phyloP scores from a whole-genome alignment of 2,888 invertebrate genomes.

The Drosophila lacicola region DNA sequence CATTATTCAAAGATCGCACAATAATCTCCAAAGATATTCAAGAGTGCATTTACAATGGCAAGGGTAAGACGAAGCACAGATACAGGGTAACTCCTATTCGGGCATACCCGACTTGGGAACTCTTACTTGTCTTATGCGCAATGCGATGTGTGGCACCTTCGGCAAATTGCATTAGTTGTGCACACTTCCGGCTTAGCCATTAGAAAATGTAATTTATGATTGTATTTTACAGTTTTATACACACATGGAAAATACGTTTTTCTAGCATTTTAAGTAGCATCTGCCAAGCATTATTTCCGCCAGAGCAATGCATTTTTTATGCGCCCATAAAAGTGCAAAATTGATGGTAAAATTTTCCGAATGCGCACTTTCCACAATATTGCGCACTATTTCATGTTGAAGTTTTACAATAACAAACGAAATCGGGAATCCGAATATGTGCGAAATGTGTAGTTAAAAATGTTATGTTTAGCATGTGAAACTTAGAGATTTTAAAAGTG shows the following conservation, averaged over 20 bases:
- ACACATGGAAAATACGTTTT: slow-evolving; percentile 1
- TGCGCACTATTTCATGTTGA: background rate
- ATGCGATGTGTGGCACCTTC: background rate
- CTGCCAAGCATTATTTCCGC: slow-evolving; percentile 31
- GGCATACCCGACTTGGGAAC: too few relatives aligned
- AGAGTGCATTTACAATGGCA: too few relatives aligned
- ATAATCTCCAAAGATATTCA: too few relatives aligned
- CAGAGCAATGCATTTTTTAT: slow-evolving; percentile 43
- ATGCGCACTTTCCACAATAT: slow-evolving; percentile 7
- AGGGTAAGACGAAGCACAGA: too few relatives aligned
- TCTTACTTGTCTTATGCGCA: background rate
- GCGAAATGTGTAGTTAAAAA: background rate
- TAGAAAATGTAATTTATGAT: slow-evolving; percentile 48
- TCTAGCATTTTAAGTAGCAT: slow-evolving; percentile 4
- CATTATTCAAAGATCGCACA: too few relatives aligned
- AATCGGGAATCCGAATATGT: background rate
- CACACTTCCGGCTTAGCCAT: slow-evolving; percentile 42
- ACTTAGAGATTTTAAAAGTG: background rate
- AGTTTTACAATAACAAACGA: slow-evolving; percentile 1
- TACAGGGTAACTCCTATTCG: too few relatives aligned
- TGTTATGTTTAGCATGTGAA: background rate
- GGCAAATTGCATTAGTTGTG: slow-evolving; percentile 64
- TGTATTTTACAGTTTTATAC: slow-evolving; percentile 24
- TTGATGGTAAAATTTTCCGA: slow-evolving; percentile 32
- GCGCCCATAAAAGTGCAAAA: slow-evolving; percentile 47